Evolutionary conservation across 2,888 invertebrate species (phyloP), one percentile per base, ranked within the genome.

Genomic region (Bimastos eiseni): DNA sequence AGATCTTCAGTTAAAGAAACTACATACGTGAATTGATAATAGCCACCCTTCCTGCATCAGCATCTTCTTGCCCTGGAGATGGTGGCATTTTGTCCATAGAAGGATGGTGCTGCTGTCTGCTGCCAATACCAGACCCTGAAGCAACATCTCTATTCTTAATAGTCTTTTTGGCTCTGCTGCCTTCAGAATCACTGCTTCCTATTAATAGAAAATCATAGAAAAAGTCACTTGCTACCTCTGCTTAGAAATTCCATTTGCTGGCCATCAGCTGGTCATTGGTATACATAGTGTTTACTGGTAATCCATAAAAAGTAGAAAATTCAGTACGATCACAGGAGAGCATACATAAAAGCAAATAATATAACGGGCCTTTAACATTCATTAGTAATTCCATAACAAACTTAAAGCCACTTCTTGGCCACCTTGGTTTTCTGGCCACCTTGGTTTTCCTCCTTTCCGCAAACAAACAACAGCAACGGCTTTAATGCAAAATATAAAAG

Each of bases 121-220:
- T 21, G 89, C 36, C 30, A 37, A 21, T 24, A 41, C 30, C 41
- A 33, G 41, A 34, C 41, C 38, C 38, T 19, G 33, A 49, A 34
- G n/a, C 37, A 89, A 8, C 33, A 17, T 70, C 89, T 37, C 44
- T 89, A n/a, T 55, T 55, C 24, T 44, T 55, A n/a, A 30, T 49
- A 34, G 5, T 24, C n/a, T 89, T n/a, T n/a, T n/a, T 89, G 30
- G 36, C 24, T 11, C 44, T 44, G 34, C 33, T 49, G 89, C 89
- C 44, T 55, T 89, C 89, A 33, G 89, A 89, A 36, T 89, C 89
- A 89, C 89, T 89, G 70, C 89, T 89, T 44, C 70, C 89, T 89
- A 49, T 70, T 38, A 89, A 89, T 6, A 33, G 30, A 89, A 37
- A 89, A 41, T 6, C 5, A 86, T 19, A 19, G 36, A 17, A 21